These are phyloP conservation scores for Ivindomyrus marchei DNA, from an alignment of 2,113 vertebrate species.

Conservation along the genomic window DNA sequence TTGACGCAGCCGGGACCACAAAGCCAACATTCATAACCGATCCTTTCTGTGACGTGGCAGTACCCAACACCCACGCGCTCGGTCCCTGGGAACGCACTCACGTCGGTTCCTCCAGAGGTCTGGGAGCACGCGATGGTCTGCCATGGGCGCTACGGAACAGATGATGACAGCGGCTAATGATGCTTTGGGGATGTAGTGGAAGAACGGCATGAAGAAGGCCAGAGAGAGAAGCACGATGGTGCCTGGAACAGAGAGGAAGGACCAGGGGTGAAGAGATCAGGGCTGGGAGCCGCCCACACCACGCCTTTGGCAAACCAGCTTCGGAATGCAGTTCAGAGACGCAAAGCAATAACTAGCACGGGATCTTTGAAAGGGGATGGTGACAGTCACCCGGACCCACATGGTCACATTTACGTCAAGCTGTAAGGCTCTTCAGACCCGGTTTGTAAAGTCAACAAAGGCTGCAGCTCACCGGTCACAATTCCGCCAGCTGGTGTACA, in stretches of 20 bases:
- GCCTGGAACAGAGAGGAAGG: conserved; percentile 51
- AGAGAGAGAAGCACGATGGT: conserved; percentile 80
- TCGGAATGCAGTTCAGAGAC: not conserved
- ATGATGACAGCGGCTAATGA: conserved; percentile 86
- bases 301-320: not conserved
- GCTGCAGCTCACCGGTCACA: conserved; percentile 67
- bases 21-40: not conserved
- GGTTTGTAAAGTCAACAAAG: not conserved
- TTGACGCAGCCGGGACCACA: not conserved
- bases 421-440: not conserved
- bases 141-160: conserved; percentile 77
- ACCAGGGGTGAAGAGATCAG: conserved; percentile 5
- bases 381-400: not conserved
- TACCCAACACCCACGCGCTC: not conserved
- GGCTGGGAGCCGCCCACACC: not conserved
- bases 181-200: conserved; percentile 86
- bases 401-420: not conserved
- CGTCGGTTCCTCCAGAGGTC: conserved; percentile 79
- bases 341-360: not conserved
- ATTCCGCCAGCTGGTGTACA: conserved; percentile 82
- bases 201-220: conserved; percentile 80
- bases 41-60: not conserved
- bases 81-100: conserved; percentile 48
- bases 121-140: conserved; percentile 63
- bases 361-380: not conserved